Conservation (phyloP, 2,113 vertebrate species). For the Panurus biarmicus region DNA sequence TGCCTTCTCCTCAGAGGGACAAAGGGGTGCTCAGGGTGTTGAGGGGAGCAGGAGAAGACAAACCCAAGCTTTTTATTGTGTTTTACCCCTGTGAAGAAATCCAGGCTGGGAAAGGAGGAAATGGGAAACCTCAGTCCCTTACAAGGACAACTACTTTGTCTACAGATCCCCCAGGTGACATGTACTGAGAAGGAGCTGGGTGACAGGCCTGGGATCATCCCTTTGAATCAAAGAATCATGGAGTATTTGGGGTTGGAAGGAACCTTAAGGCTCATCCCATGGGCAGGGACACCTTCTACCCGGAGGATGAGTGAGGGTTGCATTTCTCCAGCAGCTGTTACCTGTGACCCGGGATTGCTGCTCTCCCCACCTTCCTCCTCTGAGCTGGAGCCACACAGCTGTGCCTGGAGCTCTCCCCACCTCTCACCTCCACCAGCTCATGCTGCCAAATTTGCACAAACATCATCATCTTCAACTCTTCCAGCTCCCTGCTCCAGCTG, state of each 20-base stretch:
- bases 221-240: background rate
- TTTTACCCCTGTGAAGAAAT: background rate
- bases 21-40: rapidly evolving
- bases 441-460: background rate
- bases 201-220: background rate
- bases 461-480: background rate
- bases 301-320: background rate
- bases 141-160: background rate
- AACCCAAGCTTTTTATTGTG: background rate
- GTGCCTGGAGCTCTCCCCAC: background rate
- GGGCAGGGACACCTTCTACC: background rate
- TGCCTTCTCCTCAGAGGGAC: background rate
- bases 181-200: background rate
- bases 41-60: background rate
- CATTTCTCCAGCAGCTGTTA: background rate
- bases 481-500: background rate
- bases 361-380: background rate
- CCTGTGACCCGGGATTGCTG: background rate
- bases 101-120: background rate
- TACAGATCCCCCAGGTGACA: background rate
- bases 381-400: background rate
- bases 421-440: background rate
- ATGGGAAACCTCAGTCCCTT: background rate
- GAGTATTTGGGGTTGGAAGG: background rate
- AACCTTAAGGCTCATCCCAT: background rate